Conservation (phyloP, 2,797 vertebrate genomes). For the Nothura maculosa region DNA sequence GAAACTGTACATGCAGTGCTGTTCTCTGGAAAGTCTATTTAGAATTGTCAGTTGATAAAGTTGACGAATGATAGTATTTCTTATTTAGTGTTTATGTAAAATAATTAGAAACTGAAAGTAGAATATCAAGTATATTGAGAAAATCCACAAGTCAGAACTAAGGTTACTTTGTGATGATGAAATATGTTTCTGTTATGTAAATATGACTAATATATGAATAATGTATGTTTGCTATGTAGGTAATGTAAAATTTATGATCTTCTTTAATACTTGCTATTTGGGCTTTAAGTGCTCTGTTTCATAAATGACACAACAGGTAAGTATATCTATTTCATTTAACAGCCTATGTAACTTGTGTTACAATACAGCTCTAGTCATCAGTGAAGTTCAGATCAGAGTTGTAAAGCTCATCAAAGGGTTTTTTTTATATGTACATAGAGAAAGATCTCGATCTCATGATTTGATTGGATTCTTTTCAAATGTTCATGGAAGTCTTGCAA, state of each 20-base stretch:
- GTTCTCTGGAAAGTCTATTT: conserved; percentile 51
- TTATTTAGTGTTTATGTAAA: conserved; percentile 29
- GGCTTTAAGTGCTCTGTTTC: conserved; percentile 57
- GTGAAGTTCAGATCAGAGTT: neutral
- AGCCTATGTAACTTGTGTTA: neutral
- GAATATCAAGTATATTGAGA: conserved; percentile 42
- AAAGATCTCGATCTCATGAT: neutral
- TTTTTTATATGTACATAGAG: too few species aligned
- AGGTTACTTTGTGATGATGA: conserved; percentile 48
- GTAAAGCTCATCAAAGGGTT: neutral
- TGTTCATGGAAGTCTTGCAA: neutral
- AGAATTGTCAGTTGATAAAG: conserved; percentile 65
- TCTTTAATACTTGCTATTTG: conserved; percentile 53
- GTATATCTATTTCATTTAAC: conserved; percentile 39
- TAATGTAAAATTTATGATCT: conserved; percentile 61
- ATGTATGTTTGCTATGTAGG: conserved; percentile 48
- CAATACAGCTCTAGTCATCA: neutral
- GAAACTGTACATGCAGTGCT: conserved; percentile 30
- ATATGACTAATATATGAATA: conserved; percentile 64
- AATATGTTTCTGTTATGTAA: conserved; percentile 63
- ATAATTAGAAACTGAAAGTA: conserved; percentile 51
- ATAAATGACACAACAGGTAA: conserved; percentile 63
- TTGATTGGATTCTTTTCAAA: conserved; percentile 5
- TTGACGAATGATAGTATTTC: conserved; percentile 2
- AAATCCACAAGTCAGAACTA: conserved; percentile 52